These are phyloP conservation scores for Onchidella celtica DNA, from an alignment of 2,888 invertebrate genomes.

Conservation along the genomic window DNA sequence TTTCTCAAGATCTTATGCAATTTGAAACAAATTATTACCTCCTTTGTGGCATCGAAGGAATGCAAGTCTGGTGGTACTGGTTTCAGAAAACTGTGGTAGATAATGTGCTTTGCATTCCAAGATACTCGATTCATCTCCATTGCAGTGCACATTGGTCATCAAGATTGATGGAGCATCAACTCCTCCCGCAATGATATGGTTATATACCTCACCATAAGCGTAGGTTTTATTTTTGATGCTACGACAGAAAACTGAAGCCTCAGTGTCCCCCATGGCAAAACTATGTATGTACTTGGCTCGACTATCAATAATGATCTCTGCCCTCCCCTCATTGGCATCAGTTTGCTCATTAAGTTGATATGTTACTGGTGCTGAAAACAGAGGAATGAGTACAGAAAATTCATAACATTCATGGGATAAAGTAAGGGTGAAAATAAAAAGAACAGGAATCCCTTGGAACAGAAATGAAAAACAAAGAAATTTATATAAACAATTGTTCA, in stretches of 20 bases:
- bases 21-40: too few relatives aligned
- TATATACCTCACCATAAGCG: constrained; percentile 1
- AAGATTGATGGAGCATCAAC: constrained; percentile 78
- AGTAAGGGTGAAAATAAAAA: too few relatives aligned
- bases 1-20: too few relatives aligned
- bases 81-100: constrained; percentile 48
- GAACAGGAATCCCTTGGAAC: too few relatives aligned
- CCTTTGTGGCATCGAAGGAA: constrained; percentile 49
- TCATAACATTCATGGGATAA: too few relatives aligned
- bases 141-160: constrained; percentile 87
- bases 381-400: too few relatives aligned
- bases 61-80: constrained; percentile 44
- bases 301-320: constrained; percentile 67
- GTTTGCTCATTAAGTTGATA: constrained; percentile 60
- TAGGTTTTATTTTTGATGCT: constrained; percentile 55
- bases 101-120: constrained; percentile 83
- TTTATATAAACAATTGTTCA: too few relatives aligned
- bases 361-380: constrained; percentile 59
- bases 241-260: constrained; percentile 67
- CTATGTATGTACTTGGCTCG: constrained; percentile 63
- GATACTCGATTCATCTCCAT: constrained; percentile 86
- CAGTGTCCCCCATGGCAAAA: constrained; percentile 57
- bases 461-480: too few relatives aligned
- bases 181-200: background rate
- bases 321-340: constrained; percentile 58